Evolutionary conservation across 2,113 vertebrate species (phyloP).

Genomic region (Gasterosteus aculeatus): DNA sequence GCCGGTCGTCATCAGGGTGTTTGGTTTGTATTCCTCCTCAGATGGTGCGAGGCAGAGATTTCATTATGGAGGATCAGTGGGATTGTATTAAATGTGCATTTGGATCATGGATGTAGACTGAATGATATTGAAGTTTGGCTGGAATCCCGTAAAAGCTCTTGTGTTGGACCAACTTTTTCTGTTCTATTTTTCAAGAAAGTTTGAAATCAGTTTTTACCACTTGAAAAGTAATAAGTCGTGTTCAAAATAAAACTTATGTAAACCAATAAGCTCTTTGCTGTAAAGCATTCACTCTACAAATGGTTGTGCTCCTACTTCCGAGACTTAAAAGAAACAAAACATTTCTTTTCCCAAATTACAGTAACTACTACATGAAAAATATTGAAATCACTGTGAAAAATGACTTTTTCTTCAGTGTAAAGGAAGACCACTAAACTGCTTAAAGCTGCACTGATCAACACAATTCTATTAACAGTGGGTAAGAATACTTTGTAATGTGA

Average conservation of each 20-base stretch:
- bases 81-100: slow-evolving; percentile 57
- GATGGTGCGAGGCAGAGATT: slow-evolving; percentile 55
- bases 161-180: not conserved
- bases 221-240: not conserved
- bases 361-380: not conserved
- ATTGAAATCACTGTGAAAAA: not conserved
- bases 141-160: slow-evolving; percentile 18
- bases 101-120: slow-evolving; percentile 50
- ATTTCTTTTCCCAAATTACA: not conserved
- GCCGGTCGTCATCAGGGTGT: slow-evolving; percentile 27
- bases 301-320: not conserved
- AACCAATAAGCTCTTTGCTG: not conserved
- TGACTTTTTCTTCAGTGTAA: not conserved
- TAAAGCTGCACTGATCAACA: not conserved
- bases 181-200: not conserved
- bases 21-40: slow-evolving; percentile 60
- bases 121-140: slow-evolving; percentile 43
- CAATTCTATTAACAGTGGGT: not conserved
- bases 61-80: slow-evolving; percentile 67
- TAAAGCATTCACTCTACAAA: no score
- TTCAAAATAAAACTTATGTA: not conserved
- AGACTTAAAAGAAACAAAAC: not conserved
- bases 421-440: no score
- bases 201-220: not conserved
- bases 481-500: not conserved